Conservation (phyloP, 1,140 invertebrate species). For the Zaprionus tsacasi region DNA sequence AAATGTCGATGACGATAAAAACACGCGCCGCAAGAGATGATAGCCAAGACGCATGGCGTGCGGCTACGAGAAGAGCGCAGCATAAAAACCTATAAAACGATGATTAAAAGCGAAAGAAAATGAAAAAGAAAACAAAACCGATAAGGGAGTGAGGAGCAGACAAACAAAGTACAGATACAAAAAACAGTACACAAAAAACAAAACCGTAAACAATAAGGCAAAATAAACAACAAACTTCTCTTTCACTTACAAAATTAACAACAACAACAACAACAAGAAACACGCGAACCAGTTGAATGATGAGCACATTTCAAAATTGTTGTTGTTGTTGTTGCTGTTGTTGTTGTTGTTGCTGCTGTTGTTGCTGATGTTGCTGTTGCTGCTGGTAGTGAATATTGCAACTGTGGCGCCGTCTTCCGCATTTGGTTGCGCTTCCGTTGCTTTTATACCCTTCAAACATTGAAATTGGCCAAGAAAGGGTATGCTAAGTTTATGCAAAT, state of each 20-base stretch:
- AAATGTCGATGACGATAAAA: constrained; percentile 24
- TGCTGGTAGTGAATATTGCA: background rate
- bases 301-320: constrained; percentile 56
- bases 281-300: constrained; percentile 33
- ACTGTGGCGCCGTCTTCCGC: constrained; percentile 56
- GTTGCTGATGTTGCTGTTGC: constrained; percentile 20
- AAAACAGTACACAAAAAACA: background rate
- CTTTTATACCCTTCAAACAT: background rate
- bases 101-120: constrained; percentile 16
- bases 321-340: constrained; percentile 11
- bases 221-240: constrained; percentile 54
- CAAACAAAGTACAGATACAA: constrained; percentile 13
- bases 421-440: constrained; percentile 64
- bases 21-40: constrained; percentile 27
- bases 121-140: constrained; percentile 16
- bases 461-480: no score
- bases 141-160: constrained; percentile 6
- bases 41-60: constrained; percentile 47
- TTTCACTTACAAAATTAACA: constrained; percentile 51
- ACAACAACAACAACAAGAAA: constrained; percentile 6
- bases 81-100: constrained; percentile 59
- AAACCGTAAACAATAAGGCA: constrained; percentile 12
- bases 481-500: no score
- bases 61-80: constrained; percentile 32
- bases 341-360: constrained; percentile 8